phyloP scores from a whole-genome alignment of 2,888 invertebrate genomes.

The Drosophila barbarae region DNA sequence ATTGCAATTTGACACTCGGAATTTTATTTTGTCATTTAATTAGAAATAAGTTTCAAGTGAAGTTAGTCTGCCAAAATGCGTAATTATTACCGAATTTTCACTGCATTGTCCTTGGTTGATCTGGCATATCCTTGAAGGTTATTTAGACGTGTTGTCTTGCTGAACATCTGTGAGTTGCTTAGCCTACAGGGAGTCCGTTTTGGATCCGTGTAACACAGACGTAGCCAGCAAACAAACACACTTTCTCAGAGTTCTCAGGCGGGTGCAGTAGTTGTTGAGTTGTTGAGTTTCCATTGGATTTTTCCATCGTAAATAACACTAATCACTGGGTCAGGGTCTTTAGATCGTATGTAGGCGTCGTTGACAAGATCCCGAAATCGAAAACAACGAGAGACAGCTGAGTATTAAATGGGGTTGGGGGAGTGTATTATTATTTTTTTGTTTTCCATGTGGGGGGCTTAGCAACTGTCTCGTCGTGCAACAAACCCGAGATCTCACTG shows the following conservation, averaged over 20 bases:
- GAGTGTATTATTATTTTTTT: slow-evolving; percentile 4
- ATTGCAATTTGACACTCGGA: no score
- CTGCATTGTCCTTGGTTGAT: no score
- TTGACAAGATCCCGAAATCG: slow-evolving; percentile 79
- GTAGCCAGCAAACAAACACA: slow-evolving; percentile 76
- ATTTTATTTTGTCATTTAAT: not conserved
- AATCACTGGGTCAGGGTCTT: slow-evolving; percentile 33
- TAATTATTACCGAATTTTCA: not conserved
- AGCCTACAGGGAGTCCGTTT: slow-evolving; percentile 39
- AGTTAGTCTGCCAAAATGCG: not conserved
- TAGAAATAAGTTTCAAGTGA: not conserved
- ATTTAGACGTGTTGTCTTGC: slow-evolving; percentile 72
- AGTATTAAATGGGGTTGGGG: slow-evolving; percentile 45
- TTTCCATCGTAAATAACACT: slow-evolving; percentile 30
- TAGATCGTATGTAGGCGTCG: slow-evolving; percentile 52
- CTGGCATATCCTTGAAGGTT: slow-evolving; percentile 51
- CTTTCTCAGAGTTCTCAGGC: slow-evolving; percentile 59
- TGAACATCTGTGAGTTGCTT: slow-evolving; percentile 69
- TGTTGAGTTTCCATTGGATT: slow-evolving; percentile 10
- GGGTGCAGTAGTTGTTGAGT: slow-evolving; percentile 3
- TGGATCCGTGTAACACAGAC: slow-evolving; percentile 62
- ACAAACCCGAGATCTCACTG: slow-evolving; percentile 79
- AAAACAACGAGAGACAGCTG: slow-evolving; percentile 79
- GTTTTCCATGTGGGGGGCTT: slow-evolving; percentile 16
- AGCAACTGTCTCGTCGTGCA: slow-evolving; percentile 78